Conservation (phyloP, 1,140 invertebrate genomes). For the Lepidurus arcticus region DNA sequence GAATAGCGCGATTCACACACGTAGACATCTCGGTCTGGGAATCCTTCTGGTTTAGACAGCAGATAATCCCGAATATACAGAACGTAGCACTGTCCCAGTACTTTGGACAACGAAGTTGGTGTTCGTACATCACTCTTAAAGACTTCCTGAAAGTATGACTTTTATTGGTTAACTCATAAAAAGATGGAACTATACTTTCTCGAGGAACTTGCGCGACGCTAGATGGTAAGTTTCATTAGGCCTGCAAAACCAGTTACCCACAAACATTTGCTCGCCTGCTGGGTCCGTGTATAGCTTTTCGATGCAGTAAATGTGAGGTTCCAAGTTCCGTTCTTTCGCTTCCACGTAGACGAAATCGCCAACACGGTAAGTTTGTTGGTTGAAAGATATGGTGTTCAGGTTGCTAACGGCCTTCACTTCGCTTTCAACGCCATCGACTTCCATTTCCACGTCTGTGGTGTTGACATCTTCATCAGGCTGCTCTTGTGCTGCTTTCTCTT, state of each 20-base stretch:
- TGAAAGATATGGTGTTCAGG: constrained; percentile 46
- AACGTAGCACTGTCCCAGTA: constrained; percentile 87
- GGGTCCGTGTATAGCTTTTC: constrained; percentile 79
- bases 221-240: constrained; percentile 91
- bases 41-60: constrained; percentile 76
- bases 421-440: constrained; percentile 36
- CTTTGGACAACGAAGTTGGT: constrained; percentile 74
- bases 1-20: constrained; percentile 95
- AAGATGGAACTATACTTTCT: constrained; percentile 51
- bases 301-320: constrained; percentile 80
- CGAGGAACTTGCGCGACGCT: constrained; percentile 87
- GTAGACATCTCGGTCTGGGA: constrained; percentile 89
- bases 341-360: constrained; percentile 90
- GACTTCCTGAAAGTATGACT: constrained; percentile 63
- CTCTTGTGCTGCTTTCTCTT: constrained; percentile 70
- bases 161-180: constrained; percentile 2
- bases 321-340: constrained; percentile 67
- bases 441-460: constrained; percentile 41
- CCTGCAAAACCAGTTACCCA: constrained; percentile 78
- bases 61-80: constrained; percentile 95
- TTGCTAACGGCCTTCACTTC: constrained; percentile 36
- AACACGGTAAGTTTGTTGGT: constrained; percentile 66
- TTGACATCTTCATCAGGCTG: constrained; percentile 59
- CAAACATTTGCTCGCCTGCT: constrained; percentile 77
- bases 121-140: constrained; percentile 88